Percentiles rank a stretch among this genome's conserved stretches.
Conservation (phyloP, 1,140 invertebrate species). For the Hyposmocoma kahamanoa region DNA sequence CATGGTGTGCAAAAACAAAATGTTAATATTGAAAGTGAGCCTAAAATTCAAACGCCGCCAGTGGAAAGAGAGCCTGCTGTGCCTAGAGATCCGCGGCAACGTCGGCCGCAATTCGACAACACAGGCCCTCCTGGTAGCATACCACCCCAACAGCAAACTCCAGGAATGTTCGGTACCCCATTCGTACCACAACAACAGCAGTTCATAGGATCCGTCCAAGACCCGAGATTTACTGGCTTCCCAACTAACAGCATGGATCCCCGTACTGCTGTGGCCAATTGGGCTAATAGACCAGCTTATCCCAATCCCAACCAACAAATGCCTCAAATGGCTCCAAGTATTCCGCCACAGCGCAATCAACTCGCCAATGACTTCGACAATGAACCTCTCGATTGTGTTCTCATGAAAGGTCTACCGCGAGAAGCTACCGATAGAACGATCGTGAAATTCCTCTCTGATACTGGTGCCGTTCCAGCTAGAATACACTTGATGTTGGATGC, state of each 20-base stretch:
- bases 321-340: background rate
- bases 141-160: slow-evolving; percentile 8
- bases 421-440: slow-evolving; percentile 85
- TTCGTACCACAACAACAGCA: slow-evolving; percentile 31
- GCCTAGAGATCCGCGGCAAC: slow-evolving; percentile 51
- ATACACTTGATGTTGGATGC: slow-evolving; percentile 86
- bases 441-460: slow-evolving; percentile 85
- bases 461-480: slow-evolving; percentile 82
- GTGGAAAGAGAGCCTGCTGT: slow-evolving; percentile 16
- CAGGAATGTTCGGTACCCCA: slow-evolving; percentile 31
- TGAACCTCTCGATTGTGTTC: slow-evolving; percentile 76
- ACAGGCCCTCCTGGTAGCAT: slow-evolving; percentile 10
- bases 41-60: slow-evolving; percentile 6
- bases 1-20: slow-evolving; percentile 14
- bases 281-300: slow-evolving; percentile 33
- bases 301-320: slow-evolving; percentile 25
- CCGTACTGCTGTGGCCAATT: slow-evolving; percentile 35
- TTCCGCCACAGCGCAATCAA: background rate
- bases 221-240: slow-evolving; percentile 37
- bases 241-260: slow-evolving; percentile 34
- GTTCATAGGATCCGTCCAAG: slow-evolving; percentile 24
- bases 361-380: slow-evolving; percentile 27
- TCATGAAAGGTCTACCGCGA: slow-evolving; percentile 84
- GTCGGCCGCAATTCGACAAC: slow-evolving; percentile 33
- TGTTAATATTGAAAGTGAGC: no score